Conservation (phyloP, 2,888 invertebrate genomes). For the Icerya purchasi region DNA sequence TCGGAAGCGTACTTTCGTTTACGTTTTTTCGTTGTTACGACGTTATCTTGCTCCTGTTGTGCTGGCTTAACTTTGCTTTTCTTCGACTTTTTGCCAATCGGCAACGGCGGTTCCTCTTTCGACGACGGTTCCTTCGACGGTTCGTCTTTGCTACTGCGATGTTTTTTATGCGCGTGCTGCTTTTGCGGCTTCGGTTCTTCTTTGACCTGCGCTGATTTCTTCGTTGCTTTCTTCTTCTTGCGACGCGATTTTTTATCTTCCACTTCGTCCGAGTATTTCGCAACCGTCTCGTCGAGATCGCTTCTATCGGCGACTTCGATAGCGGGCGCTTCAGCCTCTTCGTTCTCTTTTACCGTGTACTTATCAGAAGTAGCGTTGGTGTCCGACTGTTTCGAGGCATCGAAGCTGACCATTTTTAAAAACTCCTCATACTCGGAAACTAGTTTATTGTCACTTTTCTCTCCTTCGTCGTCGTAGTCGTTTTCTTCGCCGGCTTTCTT, state of each 20-base stretch:
- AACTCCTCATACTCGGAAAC: constrained; percentile 15
- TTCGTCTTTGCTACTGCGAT: not conserved
- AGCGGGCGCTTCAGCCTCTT: not conserved
- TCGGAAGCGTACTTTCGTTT: not conserved
- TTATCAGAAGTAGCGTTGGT: constrained; percentile 2
- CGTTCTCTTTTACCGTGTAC: too few species aligned
- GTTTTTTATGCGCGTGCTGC: not conserved
- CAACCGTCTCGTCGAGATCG: not conserved
- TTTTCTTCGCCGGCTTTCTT: too few species aligned
- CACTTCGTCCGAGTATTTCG: not conserved
- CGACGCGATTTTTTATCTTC: not conserved
- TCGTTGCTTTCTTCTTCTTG: not conserved
- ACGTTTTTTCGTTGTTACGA: not conserved
- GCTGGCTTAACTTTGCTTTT: not conserved
- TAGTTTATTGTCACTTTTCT: constrained; percentile 5
- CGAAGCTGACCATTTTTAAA: constrained; percentile 13
- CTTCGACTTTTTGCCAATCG: not conserved
- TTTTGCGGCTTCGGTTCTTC: not conserved
- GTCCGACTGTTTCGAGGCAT: not conserved
- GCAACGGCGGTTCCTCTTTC: not conserved
- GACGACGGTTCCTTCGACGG: not conserved
- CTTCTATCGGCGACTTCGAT: not conserved
- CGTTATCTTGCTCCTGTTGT: not conserved
- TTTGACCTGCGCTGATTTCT: not conserved
- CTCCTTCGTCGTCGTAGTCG: too few species aligned